phyloP scores from a whole-genome alignment of 2,888 invertebrate genomes.

The Cheilosia impressa region DNA sequence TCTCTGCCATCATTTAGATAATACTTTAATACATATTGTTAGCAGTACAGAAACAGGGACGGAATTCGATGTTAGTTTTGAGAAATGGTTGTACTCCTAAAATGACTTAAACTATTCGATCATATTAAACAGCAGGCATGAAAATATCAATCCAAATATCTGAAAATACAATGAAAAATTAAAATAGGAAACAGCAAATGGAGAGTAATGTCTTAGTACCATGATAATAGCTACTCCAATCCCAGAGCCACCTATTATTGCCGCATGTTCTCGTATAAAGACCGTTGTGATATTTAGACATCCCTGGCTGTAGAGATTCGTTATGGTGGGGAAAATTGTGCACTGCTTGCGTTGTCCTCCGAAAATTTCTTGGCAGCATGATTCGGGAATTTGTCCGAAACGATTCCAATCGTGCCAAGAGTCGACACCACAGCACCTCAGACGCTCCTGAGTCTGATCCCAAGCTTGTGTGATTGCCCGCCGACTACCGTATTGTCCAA shows the following conservation, averaged over 20 bases:
- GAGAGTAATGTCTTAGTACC: slow-evolving; percentile 85
- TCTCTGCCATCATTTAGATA: slow-evolving; percentile 13
- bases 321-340: slow-evolving; percentile 81
- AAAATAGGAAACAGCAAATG: slow-evolving; percentile 12
- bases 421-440: slow-evolving; percentile 93
- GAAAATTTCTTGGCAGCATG: slow-evolving; percentile 89
- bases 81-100: slow-evolving; percentile 12
- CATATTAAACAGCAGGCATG: slow-evolving; percentile 93
- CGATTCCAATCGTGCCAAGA: slow-evolving; percentile 92
- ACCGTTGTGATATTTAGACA: slow-evolving; percentile 89
- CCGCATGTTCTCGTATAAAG: slow-evolving; percentile 90
- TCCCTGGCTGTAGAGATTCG: slow-evolving; percentile 87
- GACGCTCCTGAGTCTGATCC: slow-evolving; percentile 93
- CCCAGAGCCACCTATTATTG: slow-evolving; percentile 91
- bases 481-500: slow-evolving; percentile 89
- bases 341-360: slow-evolving; percentile 84
- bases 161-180: slow-evolving; percentile 84
- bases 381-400: slow-evolving; percentile 88
- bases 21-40: slow-evolving; percentile 36
- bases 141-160: slow-evolving; percentile 93
- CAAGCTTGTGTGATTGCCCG: slow-evolving; percentile 91
- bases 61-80: slow-evolving; percentile 23
- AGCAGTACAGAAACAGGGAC: slow-evolving; percentile 17
- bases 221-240: slow-evolving; percentile 93
- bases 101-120: slow-evolving; percentile 86